Base-by-base conservation (phyloP, 92 coral and sea anemone species). In the Desmophyllum pertusum region DNA sequence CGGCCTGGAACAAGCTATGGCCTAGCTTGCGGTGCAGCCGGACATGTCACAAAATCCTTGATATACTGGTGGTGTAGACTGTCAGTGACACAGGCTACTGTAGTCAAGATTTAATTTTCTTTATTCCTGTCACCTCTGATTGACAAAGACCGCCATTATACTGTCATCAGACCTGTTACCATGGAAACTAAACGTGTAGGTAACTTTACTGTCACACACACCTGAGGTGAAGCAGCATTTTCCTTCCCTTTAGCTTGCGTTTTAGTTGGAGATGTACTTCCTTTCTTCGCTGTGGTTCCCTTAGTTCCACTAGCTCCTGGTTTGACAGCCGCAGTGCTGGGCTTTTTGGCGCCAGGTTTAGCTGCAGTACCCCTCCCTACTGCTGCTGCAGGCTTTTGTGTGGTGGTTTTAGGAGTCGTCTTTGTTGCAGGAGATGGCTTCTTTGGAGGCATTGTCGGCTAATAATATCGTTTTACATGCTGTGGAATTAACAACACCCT, bases 381-480 rank as follows among this genome's bases (percentile, higher is more conserved):
- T n/a, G n/a, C n/a, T n/a, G n/a, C n/a, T 53, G 87, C 80, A 50
- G 94, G 85, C 46, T 78, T 88, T 78, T 75, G 91, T 40, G 89
- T 83, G 17, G 83, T 61, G 29, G 80, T 53, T 83, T 86, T 94
- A 13, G 93, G 73, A 14, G 87, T 75, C 10, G 85, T 62, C 53
- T 92, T 92, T 40, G 89, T 73, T 31, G 86, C 67, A 59, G 90
- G 89, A 50, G 81, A 48, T 39, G 94, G 75, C 86, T 90, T 94
- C 70, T 90, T 94, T 50, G 95, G 95, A 79, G 95, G 95, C 98
- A 94, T 94, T 15, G 25, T 52, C 71, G 37, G 37, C 6, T 33
- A 14, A 11, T 17, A 61, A 14, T 62, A 42, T 33, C 35, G 25
- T 65, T 31, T 37, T 10, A 7, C 27, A 35, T 51, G n/a, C 2